These are phyloP conservation scores for Trachemys scripta DNA, from an alignment of 2,113 vertebrate species.

Conservation along the genomic window DNA sequence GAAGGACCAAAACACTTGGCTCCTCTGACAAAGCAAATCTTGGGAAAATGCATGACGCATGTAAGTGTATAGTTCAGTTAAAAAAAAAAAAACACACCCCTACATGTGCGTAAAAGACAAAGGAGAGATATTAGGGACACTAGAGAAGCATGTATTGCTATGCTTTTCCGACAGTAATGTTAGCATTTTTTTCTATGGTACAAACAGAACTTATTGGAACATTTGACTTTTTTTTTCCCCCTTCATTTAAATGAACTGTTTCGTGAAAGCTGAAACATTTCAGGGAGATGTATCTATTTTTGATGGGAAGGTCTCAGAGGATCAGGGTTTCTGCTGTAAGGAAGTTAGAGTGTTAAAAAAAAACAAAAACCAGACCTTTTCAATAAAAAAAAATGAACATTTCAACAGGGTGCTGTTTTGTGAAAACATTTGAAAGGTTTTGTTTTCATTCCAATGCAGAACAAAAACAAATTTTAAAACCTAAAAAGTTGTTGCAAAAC, in stretches of 20 bases:
- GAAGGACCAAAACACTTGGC: background rate
- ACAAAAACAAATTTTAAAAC: background rate
- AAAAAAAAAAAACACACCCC: background rate
- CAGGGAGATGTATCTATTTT: background rate
- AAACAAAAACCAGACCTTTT: background rate
- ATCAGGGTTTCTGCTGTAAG: background rate
- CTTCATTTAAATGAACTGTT: background rate
- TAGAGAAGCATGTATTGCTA: background rate
- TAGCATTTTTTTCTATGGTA: background rate
- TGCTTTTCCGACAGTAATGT: background rate
- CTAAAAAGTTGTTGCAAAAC: background rate
- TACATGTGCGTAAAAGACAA: background rate
- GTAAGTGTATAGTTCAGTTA: background rate
- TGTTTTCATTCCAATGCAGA: background rate
- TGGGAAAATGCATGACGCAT: background rate
- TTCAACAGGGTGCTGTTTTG: background rate
- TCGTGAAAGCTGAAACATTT: background rate
- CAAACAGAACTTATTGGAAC: background rate
- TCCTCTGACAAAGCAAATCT: background rate
- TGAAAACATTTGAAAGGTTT: background rate
- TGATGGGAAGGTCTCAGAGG: background rate
- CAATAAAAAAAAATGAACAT: background rate
- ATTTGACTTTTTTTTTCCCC: background rate
- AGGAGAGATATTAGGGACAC: background rate
- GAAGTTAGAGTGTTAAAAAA: background rate